Percentiles rank a stretch among this genome's conserved stretches.
phyloP scores from a whole-genome alignment of 2,113 vertebrate genomes.

The Serinus canaria region DNA sequence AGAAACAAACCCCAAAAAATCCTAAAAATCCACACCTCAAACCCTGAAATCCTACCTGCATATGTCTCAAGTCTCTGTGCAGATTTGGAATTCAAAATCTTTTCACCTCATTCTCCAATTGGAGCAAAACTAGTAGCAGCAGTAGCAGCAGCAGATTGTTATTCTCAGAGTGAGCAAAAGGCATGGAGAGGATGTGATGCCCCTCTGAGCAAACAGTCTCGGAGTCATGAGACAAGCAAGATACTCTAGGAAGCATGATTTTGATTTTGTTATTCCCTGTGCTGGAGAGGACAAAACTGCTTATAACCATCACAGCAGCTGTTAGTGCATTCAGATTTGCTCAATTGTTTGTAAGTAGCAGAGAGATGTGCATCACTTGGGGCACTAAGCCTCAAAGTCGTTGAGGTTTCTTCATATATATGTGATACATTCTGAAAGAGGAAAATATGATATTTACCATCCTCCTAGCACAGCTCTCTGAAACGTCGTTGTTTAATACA shows the following conservation, averaged over 20 bases:
- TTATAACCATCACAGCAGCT: neutral
- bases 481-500: neutral
- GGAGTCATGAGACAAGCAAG: neutral
- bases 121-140: neutral
- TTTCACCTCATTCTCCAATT: neutral
- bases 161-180: neutral
- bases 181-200: neutral
- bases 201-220: neutral
- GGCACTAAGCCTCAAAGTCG: neutral
- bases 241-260: neutral
- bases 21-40: neutral
- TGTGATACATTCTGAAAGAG: neutral
- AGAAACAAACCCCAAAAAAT: accelerated
- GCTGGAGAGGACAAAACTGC: neutral
- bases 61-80: neutral
- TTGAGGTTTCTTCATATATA: neutral
- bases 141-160: neutral
- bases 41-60: neutral
- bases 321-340: neutral
- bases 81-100: neutral
- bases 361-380: neutral
- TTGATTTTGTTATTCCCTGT: neutral
- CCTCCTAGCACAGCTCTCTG: neutral
- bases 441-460: neutral
- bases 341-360: accelerated